Base-by-base conservation (phyloP, 2,888 invertebrate genomes). In the Ochropacha duplaris region DNA sequence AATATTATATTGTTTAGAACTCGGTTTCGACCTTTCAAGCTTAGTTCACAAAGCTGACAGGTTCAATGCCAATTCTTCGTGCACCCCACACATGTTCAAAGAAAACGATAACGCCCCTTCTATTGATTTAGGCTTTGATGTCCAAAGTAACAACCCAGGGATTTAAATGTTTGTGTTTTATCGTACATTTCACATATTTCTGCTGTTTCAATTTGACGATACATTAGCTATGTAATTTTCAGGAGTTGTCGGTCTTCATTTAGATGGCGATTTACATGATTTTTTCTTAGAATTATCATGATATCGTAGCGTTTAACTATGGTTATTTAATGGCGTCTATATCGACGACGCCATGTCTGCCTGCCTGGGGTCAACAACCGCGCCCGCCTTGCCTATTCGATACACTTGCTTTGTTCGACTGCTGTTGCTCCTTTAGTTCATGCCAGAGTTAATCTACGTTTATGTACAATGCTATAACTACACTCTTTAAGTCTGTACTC, bases 291-390 rank as follows among this genome's bases (percentile, higher is more conserved):
- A 16, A 50, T 50, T 49, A n/a, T 39, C 54, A 14, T 54, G 31
- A 60, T 62, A 56, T 49, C 36, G 50, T 39, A 57, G 60, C 58
- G 58, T 61, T 59, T 54, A 57, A 51, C 70, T 74, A 74, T 75
- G 76, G 74, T 72, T 73, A 68, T 72, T 75, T 81, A 82, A 84
- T 83, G 73, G 80, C 72, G 69, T 74, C 71, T 76, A 78, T 81
- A 76, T 78, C 72, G 86, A 72, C 85, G 86, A 83, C 88, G 87
- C 86, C 84, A 83, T 85, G 90, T 89, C 90, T 90, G 78, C 81
- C 71, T 74, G 65, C 71, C 69, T 62, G 75, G 71, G 90, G 84
- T 87, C 83, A 81, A 76, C 68, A 86, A 69, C 84, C 89, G 69
- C 71, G 64, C 31, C 64, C 75, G 76, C 74, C 82, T 82, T 78